Percentiles rank a stretch among this genome's conserved stretches.
These are phyloP conservation scores for Mormoops blainvillei DNA, from an alignment of 2,113 vertebrate species.

Conservation along the genomic window DNA sequence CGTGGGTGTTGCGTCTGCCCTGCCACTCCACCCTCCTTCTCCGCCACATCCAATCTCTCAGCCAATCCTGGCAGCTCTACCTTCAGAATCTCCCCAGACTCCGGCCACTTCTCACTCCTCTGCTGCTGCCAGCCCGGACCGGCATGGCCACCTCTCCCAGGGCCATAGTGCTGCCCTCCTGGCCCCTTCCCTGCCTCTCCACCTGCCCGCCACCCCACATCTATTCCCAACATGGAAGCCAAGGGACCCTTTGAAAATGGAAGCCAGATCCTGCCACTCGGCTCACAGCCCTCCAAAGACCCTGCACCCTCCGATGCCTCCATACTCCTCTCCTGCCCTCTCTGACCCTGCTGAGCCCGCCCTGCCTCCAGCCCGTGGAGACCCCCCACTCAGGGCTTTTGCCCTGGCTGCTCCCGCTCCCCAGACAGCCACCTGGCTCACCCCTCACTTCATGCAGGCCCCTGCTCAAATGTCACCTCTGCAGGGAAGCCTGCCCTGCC, in stretches of 20 bases:
- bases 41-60: rapidly evolving
- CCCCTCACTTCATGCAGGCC: neutral
- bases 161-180: neutral
- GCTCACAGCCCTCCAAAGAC: neutral
- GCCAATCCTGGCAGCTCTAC: neutral
- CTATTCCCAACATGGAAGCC: neutral
- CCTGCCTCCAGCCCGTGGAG: neutral
- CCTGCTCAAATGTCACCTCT: neutral
- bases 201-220: too few species aligned
- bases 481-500: neutral
- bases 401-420: neutral
- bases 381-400: neutral
- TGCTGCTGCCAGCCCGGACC: too few species aligned
- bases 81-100: neutral
- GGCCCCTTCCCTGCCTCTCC: neutral
- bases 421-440: neutral
- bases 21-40: too few species aligned
- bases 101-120: neutral
- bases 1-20: neutral
- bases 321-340: rapidly evolving
- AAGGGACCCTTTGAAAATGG: neutral
- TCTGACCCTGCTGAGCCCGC: neutral
- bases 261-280: neutral
- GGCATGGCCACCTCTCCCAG: neutral
- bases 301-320: rapidly evolving